These are phyloP conservation scores for Euspilapteryx auroguttella DNA, from an alignment of 2,888 invertebrate species.

Conservation along the genomic window DNA sequence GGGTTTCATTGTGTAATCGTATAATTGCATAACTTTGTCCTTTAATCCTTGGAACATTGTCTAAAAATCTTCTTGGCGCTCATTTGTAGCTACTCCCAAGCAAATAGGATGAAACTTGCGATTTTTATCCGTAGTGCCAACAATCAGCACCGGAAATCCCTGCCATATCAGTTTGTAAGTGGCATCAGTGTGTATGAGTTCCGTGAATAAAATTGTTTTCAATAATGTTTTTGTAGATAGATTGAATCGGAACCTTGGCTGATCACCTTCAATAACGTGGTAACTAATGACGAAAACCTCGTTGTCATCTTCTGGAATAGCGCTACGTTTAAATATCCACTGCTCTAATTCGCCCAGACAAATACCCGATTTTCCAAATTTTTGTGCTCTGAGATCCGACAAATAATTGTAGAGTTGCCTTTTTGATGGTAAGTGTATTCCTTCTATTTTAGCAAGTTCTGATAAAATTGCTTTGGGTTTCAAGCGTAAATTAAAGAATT, in stretches of 20 bases:
- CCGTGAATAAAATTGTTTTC: conserved; percentile 6
- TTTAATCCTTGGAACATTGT: conserved; percentile 5
- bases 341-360: conserved; percentile 8
- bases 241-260: conserved; percentile 5
- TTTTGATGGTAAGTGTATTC: conserved; percentile 6
- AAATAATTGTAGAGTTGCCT: conserved; percentile 7
- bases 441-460: conserved; percentile 6
- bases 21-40: conserved; percentile 4
- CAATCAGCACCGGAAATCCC: conserved; percentile 6
- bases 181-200: conserved; percentile 8
- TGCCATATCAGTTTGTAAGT: conserved; percentile 8
- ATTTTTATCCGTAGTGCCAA: conserved; percentile 7
- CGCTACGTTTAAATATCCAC: conserved; percentile 7
- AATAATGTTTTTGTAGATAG: conserved; percentile 5
- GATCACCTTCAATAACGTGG: conserved; percentile 7
- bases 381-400: conserved; percentile 4
- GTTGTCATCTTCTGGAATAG: conserved; percentile 8
- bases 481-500: conserved; percentile 6
- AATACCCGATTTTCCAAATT: conserved; percentile 7
- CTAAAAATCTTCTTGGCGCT: conserved; percentile 6
- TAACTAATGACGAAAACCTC: conserved; percentile 8
- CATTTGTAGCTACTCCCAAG: conserved; percentile 7
- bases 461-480: conserved; percentile 8
- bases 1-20: conserved; percentile 5
- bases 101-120: conserved; percentile 7